Evolutionary conservation across 2,113 vertebrate genomes (phyloP).

Genomic region (Oryzias javanicus): DNA sequence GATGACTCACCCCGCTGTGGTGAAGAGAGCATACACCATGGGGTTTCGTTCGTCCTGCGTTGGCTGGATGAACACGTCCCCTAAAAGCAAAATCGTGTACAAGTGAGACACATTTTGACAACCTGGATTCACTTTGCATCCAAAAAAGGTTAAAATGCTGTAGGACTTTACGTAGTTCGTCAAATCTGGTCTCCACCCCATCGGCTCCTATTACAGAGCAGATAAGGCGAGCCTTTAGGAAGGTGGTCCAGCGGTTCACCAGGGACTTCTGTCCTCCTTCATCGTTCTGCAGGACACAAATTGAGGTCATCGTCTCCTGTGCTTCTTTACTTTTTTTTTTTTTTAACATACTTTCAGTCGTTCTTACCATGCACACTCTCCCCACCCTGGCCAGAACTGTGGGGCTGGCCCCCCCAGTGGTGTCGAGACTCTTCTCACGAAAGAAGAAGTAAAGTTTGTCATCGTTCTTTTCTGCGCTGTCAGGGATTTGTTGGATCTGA

Average conservation of each 20-base stretch:
- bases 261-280: conserved; percentile 84
- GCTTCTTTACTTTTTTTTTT: background rate
- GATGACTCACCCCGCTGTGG: conserved; percentile 79
- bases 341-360: background rate
- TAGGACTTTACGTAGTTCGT: conserved; percentile 80
- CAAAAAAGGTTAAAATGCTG: conserved; percentile 10
- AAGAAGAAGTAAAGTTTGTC: conserved; percentile 88
- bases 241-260: conserved; percentile 87
- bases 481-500: conserved; percentile 82
- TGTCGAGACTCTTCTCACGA: conserved; percentile 82
- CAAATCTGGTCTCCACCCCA: conserved; percentile 84
- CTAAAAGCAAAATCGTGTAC: conserved; percentile 56
- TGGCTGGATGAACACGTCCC: conserved; percentile 83
- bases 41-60: conserved; percentile 83
- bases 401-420: conserved; percentile 77
- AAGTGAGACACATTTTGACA: conserved; percentile 19
- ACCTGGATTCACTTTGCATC: conserved; percentile 17
- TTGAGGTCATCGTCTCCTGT: background rate
- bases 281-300: conserved; percentile 74
- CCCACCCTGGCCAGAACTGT: conserved; percentile 80
- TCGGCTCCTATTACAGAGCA: conserved; percentile 84
- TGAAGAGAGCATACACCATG: conserved; percentile 81
- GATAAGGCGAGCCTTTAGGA: conserved; percentile 84
- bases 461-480: conserved; percentile 83
- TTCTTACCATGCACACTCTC: conserved; percentile 83